Evolutionary conservation across 2,888 invertebrate genomes (phyloP), one percentile per base, ranked within the genome.

Genomic region (Drosophila recens): DNA sequence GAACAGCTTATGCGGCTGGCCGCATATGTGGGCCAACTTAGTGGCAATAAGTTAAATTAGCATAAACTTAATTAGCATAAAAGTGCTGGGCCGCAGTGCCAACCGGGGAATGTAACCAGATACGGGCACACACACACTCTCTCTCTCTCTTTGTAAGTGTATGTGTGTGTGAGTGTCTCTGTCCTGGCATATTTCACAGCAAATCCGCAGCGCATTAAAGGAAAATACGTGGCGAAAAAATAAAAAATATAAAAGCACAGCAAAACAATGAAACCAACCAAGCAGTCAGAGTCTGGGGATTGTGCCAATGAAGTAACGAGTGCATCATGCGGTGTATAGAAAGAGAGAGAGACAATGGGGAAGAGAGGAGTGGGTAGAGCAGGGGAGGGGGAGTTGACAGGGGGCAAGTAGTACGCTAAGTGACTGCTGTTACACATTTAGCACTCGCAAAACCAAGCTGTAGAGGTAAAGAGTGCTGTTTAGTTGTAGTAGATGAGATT

Each of bases 41-140:
- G 87, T 87, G 83, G 86, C 81, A 78, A 86, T 87, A 86, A 87
- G 82, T 86, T 87, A 88, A 86, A 86, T 86, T 86, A 86, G 86
- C 88, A 86, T 86, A 86, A 86, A 86, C 85, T 88, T 86, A 86
- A 86, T 86, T 86, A 86, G 83, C 88, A 86, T 86, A 86, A 87
- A 88, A 86, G 86, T 86, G 87, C 80, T 69, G 84, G 87, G 80
- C 78, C 78, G 78, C 78, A 75, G 75, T 67, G 80, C 82, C 82
- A 81, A 79, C 73, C 68, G 84, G 81, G 81, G 84, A 84, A 70
- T 58, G 63, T 53, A 43, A 61, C 57, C 74, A 78, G 72, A 80
- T 80, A 80, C 57, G 67, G 67, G 53, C 69, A 53, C 38, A 63
- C 54, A 34, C 23, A 38, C 51, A 9, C 27, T 43, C 62, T 27